Conservation (phyloP, 2,888 invertebrate species). For the Noctua pronuba region DNA sequence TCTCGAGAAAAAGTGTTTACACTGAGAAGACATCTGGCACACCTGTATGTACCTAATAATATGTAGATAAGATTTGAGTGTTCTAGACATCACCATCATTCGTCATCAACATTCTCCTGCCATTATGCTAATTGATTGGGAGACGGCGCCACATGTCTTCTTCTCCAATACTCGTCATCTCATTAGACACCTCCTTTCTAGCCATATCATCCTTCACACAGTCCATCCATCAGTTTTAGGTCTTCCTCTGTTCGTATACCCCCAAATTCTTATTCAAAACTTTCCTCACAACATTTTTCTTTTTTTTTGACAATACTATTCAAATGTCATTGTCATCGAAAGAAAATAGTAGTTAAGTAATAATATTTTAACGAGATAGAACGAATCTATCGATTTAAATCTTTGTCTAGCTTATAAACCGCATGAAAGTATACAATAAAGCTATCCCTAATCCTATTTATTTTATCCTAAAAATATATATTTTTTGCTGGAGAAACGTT, state of each 20-base stretch:
- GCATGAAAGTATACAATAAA: neutral
- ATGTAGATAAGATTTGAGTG: too few species aligned
- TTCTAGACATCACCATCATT: neutral
- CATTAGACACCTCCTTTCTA: neutral
- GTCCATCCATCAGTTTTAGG: too few species aligned
- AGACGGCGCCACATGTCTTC: too few species aligned
- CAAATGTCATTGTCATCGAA: neutral
- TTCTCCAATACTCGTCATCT: neutral
- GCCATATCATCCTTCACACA: neutral
- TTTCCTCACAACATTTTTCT: neutral
- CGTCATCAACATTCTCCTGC: too few species aligned
- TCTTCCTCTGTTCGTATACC: too few species aligned
- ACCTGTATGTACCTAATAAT: too few species aligned
- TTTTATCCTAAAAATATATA: conserved; percentile 14
- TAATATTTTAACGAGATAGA: neutral
- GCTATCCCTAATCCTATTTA: neutral
- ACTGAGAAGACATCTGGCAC: too few species aligned
- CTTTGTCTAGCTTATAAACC: neutral
- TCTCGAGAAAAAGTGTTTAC: neutral
- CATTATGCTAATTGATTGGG: too few species aligned
- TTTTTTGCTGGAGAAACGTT: conserved; percentile 32
- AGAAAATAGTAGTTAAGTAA: neutral
- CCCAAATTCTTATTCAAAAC: neutral
- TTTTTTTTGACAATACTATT: neutral
- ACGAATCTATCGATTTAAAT: neutral